Conservation (phyloP, 2,113 vertebrate species). For the Aegithalos caudatus region DNA sequence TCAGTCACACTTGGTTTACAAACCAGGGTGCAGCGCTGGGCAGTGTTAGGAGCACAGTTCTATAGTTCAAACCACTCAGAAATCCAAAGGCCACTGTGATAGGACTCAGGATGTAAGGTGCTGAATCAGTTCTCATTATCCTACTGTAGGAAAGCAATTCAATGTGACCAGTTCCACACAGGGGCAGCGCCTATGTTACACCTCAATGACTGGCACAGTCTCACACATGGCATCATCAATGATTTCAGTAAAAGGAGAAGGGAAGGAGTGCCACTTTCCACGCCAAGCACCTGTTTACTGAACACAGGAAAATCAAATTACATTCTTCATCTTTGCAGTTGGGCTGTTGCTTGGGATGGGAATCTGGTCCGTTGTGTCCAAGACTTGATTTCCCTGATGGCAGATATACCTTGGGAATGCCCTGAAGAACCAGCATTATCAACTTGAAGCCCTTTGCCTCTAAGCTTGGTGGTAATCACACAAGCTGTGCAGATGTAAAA, state of each 20-base stretch:
- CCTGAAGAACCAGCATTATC: not conserved
- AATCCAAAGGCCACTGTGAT: not conserved
- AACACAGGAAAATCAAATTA: not conserved
- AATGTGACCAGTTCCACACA: not conserved
- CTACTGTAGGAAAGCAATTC: not conserved
- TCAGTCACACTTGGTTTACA: not conserved
- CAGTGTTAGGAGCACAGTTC: not conserved
- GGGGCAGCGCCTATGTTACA: not conserved
- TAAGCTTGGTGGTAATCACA: not conserved
- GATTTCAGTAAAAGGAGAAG: not conserved
- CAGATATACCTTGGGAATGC: not conserved
- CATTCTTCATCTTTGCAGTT: not conserved
- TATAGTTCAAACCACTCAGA: not conserved
- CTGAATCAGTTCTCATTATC: slow-evolving; percentile 23
- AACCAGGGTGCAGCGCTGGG: not conserved
- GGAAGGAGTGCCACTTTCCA: not conserved
- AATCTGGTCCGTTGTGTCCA: not conserved
- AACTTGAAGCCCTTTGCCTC: not conserved
- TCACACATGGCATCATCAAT: not conserved
- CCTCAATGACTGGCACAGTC: not conserved
- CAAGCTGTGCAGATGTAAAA: not conserved
- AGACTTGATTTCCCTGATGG: not conserved
- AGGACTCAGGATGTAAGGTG: not conserved
- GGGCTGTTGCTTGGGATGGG: not conserved
- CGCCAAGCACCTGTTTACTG: not conserved